Percentiles rank a stretch among this genome's conserved stretches.
Evolutionary conservation across 2,113 vertebrate species (phyloP).

Genomic region (Neofelis nebulosa): DNA sequence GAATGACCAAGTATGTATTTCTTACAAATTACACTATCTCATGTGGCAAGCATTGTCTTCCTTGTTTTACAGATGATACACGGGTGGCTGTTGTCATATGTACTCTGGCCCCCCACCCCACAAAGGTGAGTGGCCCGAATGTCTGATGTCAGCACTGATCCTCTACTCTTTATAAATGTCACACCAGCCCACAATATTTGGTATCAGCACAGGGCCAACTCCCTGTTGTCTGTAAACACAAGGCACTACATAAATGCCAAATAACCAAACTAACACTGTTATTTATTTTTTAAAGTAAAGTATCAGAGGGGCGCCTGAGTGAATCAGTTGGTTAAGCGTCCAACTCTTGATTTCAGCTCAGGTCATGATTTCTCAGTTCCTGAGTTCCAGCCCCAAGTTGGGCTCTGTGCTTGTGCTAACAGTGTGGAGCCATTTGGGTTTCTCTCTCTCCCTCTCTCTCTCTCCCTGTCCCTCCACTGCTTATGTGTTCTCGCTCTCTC

Average conservation of each 20-base stretch:
- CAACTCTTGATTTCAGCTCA: too few species aligned
- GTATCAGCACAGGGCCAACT: background rate
- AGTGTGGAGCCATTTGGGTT: too few species aligned
- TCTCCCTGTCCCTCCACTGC: too few species aligned
- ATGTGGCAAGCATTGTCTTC: background rate
- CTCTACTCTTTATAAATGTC: background rate
- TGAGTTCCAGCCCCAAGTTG: too few species aligned
- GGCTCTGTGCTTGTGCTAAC: too few species aligned
- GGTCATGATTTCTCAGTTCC: too few species aligned
- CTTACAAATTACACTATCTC: background rate
- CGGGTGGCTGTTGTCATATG: fast-evolving
- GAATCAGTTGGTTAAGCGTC: too few species aligned
- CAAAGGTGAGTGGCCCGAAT: too few species aligned
- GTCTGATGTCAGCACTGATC: background rate
- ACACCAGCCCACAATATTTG: fast-evolving
- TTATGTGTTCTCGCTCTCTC: too few species aligned
- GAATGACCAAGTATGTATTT: background rate
- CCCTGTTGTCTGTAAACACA: background rate
- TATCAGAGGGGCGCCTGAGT: background rate
- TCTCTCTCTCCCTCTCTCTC: too few species aligned
- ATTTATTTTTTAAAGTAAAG: background rate
- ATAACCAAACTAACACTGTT: background rate
- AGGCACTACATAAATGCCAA: background rate
- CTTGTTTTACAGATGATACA: background rate
- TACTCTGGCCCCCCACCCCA: background rate